Conservation (phyloP, 2,888 invertebrate genomes). For the Arctia plantaginis region DNA sequence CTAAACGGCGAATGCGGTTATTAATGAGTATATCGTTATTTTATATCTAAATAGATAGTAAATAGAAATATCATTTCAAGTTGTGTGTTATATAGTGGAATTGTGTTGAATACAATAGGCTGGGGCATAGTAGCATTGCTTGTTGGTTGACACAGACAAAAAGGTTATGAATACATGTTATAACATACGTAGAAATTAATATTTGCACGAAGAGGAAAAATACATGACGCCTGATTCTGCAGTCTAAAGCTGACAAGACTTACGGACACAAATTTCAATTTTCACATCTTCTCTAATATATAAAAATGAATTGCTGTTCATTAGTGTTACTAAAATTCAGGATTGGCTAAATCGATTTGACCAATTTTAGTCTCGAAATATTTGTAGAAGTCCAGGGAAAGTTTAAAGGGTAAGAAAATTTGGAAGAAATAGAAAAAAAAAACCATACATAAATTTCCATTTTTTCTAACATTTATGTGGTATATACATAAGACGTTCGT, state of each 20-base stretch:
- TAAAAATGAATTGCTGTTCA: too few relatives aligned
- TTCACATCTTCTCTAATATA: too few relatives aligned
- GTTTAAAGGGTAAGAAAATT: too few relatives aligned
- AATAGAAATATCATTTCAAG: not conserved
- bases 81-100: not conserved
- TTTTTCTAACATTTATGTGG: too few relatives aligned
- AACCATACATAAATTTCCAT: too few relatives aligned
- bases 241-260: not conserved
- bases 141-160: not conserved
- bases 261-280: too few relatives aligned
- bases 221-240: not conserved
- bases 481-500: too few relatives aligned
- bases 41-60: not conserved
- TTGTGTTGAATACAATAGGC: not conserved
- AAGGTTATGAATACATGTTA: not conserved
- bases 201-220: not conserved
- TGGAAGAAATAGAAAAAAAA: too few relatives aligned
- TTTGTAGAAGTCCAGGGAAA: too few relatives aligned
- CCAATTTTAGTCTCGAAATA: too few relatives aligned
- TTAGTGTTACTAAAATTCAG: too few relatives aligned
- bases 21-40: not conserved
- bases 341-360: too few relatives aligned
- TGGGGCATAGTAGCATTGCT: not conserved
- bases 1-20: not conserved
- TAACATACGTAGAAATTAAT: not conserved